A percentile compares a stretch with the other conserved stretches of the same genome.
Conservation (phyloP, 2,888 invertebrate genomes). For the Mythimna ferrago region DNA sequence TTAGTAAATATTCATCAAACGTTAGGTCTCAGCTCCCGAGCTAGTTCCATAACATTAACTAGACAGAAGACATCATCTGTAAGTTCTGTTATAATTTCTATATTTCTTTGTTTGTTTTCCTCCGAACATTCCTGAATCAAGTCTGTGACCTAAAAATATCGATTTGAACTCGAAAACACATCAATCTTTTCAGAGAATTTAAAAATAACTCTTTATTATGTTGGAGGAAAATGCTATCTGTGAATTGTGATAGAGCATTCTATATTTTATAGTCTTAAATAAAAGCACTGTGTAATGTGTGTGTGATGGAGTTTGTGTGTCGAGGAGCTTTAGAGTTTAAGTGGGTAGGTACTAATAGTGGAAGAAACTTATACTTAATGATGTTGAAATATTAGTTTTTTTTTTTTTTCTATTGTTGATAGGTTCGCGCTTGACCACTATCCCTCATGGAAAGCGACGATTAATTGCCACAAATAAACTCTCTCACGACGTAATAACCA, state of each 20-base stretch:
- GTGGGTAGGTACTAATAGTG: neutral
- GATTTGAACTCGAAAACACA: constrained; percentile 53
- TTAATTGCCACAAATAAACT: neutral
- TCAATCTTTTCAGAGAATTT: constrained; percentile 43
- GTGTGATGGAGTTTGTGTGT: neutral
- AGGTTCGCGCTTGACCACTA: too few relatives aligned
- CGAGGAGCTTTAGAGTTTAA: neutral
- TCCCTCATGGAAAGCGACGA: too few relatives aligned
- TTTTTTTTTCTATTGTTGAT: too few relatives aligned
- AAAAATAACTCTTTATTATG: constrained; percentile 53
- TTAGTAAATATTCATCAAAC: neutral
- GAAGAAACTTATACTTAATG: neutral
- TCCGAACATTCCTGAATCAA: constrained; percentile 39
- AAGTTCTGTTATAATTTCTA: neutral
- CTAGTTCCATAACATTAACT: constrained; percentile 15
- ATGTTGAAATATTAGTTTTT: neutral
- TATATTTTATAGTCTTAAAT: neutral
- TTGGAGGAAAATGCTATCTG: constrained; percentile 31
- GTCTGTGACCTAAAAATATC: constrained; percentile 58
- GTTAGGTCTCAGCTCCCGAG: neutral
- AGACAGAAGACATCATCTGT: neutral
- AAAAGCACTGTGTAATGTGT: too few relatives aligned
- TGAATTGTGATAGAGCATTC: constrained; percentile 3
- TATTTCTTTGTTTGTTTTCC: constrained; percentile 52
- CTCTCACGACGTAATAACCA: neutral